Evolutionary conservation across 2,888 invertebrate species (phyloP).

Genomic region (Chymomyza fuscimana): DNA sequence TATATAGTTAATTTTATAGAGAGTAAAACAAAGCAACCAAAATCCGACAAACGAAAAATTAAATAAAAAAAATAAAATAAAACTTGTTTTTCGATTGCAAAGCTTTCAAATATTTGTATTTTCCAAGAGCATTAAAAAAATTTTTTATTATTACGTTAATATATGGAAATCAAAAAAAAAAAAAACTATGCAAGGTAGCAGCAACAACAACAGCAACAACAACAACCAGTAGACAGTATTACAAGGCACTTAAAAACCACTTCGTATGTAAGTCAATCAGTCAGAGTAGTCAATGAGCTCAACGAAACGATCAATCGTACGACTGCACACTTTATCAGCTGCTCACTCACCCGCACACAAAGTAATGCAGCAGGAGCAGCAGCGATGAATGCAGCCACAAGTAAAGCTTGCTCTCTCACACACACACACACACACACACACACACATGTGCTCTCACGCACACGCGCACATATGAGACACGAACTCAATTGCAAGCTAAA

Average conservation of each 20-base stretch:
- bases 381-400: background rate
- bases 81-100: background rate
- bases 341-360: background rate
- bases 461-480: no score
- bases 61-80: background rate
- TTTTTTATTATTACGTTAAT: background rate
- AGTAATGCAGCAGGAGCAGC: background rate
- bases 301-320: background rate
- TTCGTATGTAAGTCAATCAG: background rate
- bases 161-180: conserved; percentile 12
- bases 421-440: no score
- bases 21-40: background rate
- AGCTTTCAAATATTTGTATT: background rate
- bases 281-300: background rate
- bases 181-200: background rate
- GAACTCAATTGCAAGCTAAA: no score
- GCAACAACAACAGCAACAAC: background rate
- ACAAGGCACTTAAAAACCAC: background rate
- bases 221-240: background rate
- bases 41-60: background rate
- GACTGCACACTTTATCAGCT: background rate
- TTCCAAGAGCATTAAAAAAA: conserved; percentile 9
- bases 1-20: background rate
- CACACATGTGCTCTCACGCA: no score
- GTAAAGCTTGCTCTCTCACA: background rate